A percentile compares a stretch with the other conserved stretches of the same genome.
Evolutionary conservation across 2,888 invertebrate species (phyloP).

Genomic region (Ischnura elegans): DNA sequence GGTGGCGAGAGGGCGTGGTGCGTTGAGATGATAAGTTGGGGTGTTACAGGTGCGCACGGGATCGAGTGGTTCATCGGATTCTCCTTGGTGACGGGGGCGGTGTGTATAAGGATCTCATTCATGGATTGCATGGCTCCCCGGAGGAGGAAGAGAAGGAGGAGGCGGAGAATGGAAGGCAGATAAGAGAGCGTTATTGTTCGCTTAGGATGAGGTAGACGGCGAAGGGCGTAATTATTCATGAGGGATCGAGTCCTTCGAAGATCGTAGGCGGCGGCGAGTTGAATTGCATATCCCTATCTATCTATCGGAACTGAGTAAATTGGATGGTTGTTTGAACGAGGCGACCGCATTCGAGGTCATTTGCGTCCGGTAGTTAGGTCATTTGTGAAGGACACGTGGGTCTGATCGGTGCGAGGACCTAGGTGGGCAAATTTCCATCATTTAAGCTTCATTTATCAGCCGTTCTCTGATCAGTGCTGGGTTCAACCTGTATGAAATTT

Average conservation of each 20-base stretch:
- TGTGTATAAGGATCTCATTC: constrained; percentile 61
- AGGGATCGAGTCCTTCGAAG: constrained; percentile 27
- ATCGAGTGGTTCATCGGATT: constrained; percentile 18
- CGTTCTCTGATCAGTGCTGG: too few relatives aligned
- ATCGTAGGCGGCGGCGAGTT: constrained; percentile 23
- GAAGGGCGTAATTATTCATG: constrained; percentile 55
- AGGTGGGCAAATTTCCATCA: too few relatives aligned
- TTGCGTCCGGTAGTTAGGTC: too few relatives aligned
- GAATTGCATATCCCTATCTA: not conserved
- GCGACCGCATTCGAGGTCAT: too few relatives aligned
- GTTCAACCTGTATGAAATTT: too few relatives aligned
- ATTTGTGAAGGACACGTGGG: too few relatives aligned
- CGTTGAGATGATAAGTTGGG: constrained; percentile 60
- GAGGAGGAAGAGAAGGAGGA: not conserved
- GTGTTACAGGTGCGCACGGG: constrained; percentile 63
- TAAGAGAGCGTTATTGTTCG: constrained; percentile 33
- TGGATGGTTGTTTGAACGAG: too few relatives aligned
- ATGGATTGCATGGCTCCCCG: constrained; percentile 18
- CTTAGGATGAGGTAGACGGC: not conserved
- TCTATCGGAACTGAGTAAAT: constrained; percentile 27
- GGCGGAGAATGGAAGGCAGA: constrained; percentile 18
- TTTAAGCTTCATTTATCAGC: too few relatives aligned
- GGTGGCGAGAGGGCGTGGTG: constrained; percentile 48
- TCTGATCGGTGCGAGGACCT: too few relatives aligned
- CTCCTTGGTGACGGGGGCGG: constrained; percentile 31